phyloP scores from a whole-genome alignment of 2,797 vertebrate species.

The Cossypha niveicapilla region DNA sequence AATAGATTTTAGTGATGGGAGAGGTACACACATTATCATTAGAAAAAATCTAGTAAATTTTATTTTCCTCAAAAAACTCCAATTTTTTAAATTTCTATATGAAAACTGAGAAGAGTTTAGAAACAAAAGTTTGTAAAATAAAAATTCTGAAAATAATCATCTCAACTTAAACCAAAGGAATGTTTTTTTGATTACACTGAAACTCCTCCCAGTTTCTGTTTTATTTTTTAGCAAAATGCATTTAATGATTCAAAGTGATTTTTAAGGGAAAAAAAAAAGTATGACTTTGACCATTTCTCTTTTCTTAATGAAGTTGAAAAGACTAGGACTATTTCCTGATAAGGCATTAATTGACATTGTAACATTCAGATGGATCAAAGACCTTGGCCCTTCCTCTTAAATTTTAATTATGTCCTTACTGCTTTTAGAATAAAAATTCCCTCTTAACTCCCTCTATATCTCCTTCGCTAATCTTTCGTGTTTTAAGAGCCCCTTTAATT shows the following conservation, averaged over 20 bases:
- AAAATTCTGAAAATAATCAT: background rate
- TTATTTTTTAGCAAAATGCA: background rate
- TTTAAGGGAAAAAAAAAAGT: background rate
- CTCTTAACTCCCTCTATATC: background rate
- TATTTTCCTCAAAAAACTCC: rapidly evolving
- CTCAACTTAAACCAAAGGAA: background rate
- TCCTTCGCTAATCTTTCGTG: background rate
- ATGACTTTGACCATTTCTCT: background rate
- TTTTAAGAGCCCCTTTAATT: background rate
- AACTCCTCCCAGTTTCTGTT: background rate
- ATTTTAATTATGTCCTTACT: background rate
- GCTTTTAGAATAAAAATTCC: background rate
- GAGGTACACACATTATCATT: background rate
- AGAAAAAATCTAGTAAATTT: background rate
- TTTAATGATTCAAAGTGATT: background rate
- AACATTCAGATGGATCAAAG: background rate
- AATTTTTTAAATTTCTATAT: background rate
- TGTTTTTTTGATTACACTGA: background rate
- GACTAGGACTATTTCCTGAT: no score
- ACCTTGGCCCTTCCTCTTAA: background rate
- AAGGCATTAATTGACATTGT: background rate
- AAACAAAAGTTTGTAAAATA: background rate
- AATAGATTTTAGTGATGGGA: background rate
- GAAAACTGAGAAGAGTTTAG: background rate
- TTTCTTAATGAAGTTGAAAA: background rate